phyloP scores from a whole-genome alignment of 2,113 vertebrate genomes.

The Gobius niger region DNA sequence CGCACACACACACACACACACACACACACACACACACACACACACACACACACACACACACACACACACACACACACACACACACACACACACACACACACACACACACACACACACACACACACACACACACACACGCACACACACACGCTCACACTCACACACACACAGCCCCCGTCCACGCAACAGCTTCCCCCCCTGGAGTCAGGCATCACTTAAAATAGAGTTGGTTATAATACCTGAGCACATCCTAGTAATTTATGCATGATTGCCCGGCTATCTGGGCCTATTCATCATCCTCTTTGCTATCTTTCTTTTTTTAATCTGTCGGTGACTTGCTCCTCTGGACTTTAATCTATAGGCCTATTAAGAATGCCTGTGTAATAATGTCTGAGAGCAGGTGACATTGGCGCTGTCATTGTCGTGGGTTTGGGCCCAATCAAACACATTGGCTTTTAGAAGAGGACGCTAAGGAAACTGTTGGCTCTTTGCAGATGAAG shows the following conservation, averaged over 20 bases:
- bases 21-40: no score
- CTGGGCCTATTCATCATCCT: constrained; percentile 75
- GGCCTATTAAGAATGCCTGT: constrained; percentile 71
- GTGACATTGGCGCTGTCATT: constrained; percentile 70
- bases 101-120: no score
- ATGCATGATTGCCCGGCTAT: constrained; percentile 79
- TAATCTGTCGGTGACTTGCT: constrained; percentile 78
- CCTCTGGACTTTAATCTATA: constrained; percentile 78
- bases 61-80: no score
- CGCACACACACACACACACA: no score
- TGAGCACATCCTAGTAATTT: constrained; percentile 76
- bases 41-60: no score
- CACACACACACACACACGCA: no score
- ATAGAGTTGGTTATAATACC: constrained; percentile 73
- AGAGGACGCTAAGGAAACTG: not conserved
- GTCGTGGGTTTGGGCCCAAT: constrained; percentile 31
- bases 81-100: no score
- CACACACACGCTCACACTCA: no score
- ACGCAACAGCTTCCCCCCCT: constrained; percentile 41
- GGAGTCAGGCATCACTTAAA: constrained; percentile 71
- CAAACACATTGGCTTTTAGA: constrained; percentile 21
- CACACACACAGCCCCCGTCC: no score
- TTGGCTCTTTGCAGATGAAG: not conserved
- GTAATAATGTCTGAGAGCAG: constrained; percentile 70
- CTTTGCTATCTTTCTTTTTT: constrained; percentile 78